Evolutionary conservation across 1,140 invertebrate genomes (phyloP).

Genomic region (Parasteatoda tepidariorum): DNA sequence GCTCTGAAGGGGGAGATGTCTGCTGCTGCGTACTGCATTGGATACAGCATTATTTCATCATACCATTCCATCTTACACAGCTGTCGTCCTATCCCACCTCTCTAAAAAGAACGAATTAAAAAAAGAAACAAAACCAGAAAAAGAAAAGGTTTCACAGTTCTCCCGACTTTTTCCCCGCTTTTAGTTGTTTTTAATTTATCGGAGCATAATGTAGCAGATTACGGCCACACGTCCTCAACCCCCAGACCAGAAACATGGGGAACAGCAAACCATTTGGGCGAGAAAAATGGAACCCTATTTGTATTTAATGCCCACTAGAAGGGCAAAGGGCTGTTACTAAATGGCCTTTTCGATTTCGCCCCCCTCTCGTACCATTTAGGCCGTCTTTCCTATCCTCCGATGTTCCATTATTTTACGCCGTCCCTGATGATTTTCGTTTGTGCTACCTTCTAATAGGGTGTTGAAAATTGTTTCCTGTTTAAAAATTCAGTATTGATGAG

Average conservation of each 20-base stretch:
- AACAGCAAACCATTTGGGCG: slow-evolving; percentile 43
- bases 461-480: too few species aligned
- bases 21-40: not conserved
- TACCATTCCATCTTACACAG: slow-evolving; percentile 47
- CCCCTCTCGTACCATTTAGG: slow-evolving; percentile 6
- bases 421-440: not conserved
- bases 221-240: slow-evolving; percentile 36
- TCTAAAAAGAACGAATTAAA: not conserved
- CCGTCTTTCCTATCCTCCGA: not conserved
- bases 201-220: slow-evolving; percentile 50
- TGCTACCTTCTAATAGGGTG: not conserved
- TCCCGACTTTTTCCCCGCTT: not conserved
- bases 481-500: too few species aligned
- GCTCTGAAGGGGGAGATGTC: too few species aligned
- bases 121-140: slow-evolving; percentile 26
- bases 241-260: slow-evolving; percentile 38
- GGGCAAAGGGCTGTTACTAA: not conserved
- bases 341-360: slow-evolving; percentile 32
- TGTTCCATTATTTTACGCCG: not conserved
- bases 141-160: not conserved
- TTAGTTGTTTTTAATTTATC: slow-evolving; percentile 45
- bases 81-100: slow-evolving; percentile 26
- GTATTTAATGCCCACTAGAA: slow-evolving; percentile 54
- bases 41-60: slow-evolving; percentile 48
- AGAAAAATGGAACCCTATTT: slow-evolving; percentile 57